phyloP scores from a whole-genome alignment of 2,113 vertebrate genomes.

The Sturnira hondurensis region DNA sequence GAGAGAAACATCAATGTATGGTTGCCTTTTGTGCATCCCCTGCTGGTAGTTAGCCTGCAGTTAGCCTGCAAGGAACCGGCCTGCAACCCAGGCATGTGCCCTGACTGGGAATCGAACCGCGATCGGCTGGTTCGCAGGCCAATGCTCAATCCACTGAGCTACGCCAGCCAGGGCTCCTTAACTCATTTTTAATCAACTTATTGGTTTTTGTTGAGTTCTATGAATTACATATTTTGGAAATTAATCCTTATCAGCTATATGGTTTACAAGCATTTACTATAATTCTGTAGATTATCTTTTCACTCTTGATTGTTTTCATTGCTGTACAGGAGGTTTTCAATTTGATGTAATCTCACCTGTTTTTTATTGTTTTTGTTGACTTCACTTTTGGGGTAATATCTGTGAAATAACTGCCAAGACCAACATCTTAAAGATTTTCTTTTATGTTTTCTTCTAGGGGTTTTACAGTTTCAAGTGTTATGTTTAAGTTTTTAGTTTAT shows the following conservation, averaged over 20 bases:
- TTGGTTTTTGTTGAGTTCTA: background rate
- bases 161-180: too few species aligned
- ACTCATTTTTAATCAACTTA: background rate
- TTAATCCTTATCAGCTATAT: background rate
- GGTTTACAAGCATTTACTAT: background rate
- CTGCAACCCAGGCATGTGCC: too few species aligned
- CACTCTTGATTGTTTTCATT: background rate
- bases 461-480: background rate
- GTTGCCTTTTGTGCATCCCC: too few species aligned
- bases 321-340: background rate
- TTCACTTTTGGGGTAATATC: background rate
- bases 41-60: too few species aligned
- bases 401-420: background rate
- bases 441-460: background rate
- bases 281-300: background rate
- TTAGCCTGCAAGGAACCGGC: too few species aligned
- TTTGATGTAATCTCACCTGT: background rate
- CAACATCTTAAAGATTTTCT: background rate
- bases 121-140: too few species aligned
- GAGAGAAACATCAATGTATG: too few species aligned
- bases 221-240: background rate
- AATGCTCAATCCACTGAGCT: too few species aligned
- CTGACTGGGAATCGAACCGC: too few species aligned
- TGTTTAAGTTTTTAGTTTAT: background rate
- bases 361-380: background rate